These are phyloP conservation scores for Drosophila atroscutellata DNA, from an alignment of 2,888 invertebrate genomes.

Conservation along the genomic window DNA sequence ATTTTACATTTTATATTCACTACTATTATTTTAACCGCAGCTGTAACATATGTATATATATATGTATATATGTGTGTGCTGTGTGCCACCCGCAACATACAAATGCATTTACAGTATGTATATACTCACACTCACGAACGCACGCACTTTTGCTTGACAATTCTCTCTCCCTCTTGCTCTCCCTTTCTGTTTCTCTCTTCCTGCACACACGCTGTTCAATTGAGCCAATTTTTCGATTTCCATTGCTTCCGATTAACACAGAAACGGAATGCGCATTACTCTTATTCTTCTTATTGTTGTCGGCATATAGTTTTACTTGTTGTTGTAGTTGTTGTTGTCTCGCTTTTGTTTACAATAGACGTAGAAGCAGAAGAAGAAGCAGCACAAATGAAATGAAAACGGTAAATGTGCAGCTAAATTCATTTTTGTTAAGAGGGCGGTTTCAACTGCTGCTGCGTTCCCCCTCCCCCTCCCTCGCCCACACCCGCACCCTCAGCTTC, in stretches of 20 bases:
- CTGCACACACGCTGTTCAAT: conserved; percentile 63
- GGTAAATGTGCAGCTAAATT: conserved; percentile 10
- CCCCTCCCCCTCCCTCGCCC: conserved; percentile 7
- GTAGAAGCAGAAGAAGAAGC: conserved; percentile 23
- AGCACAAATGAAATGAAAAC: conserved; percentile 39
- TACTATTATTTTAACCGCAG: not conserved
- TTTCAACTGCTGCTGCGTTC: conserved; percentile 44
- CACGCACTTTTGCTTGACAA: conserved; percentile 43
- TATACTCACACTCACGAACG: conserved; percentile 25
- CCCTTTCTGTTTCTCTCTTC: conserved; percentile 12
- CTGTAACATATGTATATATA: not conserved
- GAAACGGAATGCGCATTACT: conserved; percentile 51
- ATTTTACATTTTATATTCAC: not conserved
- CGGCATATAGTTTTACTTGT: conserved; percentile 27
- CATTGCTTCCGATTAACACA: conserved; percentile 74
- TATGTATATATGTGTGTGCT: conserved; percentile 11
- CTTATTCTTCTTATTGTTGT: conserved; percentile 45
- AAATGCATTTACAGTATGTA: conserved; percentile 56
- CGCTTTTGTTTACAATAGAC: conserved; percentile 62
- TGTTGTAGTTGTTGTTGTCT: conserved; percentile 39
- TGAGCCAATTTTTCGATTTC: conserved; percentile 73
- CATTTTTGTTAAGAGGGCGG: conserved; percentile 50
- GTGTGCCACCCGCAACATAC: conserved; percentile 52
- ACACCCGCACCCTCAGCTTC: conserved; percentile 18
- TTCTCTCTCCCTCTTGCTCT: conserved; percentile 16